Conservation (phyloP, 1,140 invertebrate species). For the Drosophila seguyi region DNA sequence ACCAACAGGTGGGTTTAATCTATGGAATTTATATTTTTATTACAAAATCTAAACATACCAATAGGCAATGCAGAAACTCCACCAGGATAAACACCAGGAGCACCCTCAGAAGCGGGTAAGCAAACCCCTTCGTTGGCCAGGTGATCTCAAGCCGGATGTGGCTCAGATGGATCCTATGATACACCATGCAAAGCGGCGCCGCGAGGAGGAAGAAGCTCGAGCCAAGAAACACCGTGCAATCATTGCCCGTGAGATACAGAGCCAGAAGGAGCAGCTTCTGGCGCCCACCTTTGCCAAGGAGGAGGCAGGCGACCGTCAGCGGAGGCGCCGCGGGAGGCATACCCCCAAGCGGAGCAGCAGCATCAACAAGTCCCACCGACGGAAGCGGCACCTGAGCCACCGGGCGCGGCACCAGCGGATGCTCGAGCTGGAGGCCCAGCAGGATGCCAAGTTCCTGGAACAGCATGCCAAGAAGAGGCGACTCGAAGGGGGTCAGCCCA, state of each 20-base stretch:
- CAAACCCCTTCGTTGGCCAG: not conserved
- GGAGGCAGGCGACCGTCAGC: constrained; percentile 9
- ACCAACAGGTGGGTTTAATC: constrained; percentile 4
- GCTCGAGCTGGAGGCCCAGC: constrained; percentile 43
- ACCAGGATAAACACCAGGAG: constrained; percentile 8
- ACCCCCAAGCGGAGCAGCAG: constrained; percentile 13
- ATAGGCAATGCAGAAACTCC: constrained; percentile 14
- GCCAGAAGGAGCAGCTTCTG: constrained; percentile 37
- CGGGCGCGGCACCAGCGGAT: constrained; percentile 47
- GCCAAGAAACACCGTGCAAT: constrained; percentile 40
- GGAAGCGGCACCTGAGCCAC: constrained; percentile 26
- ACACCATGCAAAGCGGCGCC: not conserved
- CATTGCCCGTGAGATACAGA: constrained; percentile 30
- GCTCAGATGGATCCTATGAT: constrained; percentile 5
- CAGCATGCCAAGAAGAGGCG: constrained; percentile 21
- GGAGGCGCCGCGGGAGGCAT: not conserved
- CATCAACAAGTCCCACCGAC: constrained; percentile 15
- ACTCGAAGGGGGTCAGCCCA: constrained; percentile 21
- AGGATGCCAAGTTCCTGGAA: constrained; percentile 52
- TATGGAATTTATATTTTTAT: not conserved
- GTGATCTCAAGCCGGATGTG: not conserved
- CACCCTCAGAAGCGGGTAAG: not conserved
- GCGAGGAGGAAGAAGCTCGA: constrained; percentile 16
- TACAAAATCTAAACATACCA: no score
- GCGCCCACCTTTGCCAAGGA: constrained; percentile 16